These are phyloP conservation scores for Benthosema pterotum DNA, from an alignment of 2,797 vertebrate genomes.

Conservation along the genomic window DNA sequence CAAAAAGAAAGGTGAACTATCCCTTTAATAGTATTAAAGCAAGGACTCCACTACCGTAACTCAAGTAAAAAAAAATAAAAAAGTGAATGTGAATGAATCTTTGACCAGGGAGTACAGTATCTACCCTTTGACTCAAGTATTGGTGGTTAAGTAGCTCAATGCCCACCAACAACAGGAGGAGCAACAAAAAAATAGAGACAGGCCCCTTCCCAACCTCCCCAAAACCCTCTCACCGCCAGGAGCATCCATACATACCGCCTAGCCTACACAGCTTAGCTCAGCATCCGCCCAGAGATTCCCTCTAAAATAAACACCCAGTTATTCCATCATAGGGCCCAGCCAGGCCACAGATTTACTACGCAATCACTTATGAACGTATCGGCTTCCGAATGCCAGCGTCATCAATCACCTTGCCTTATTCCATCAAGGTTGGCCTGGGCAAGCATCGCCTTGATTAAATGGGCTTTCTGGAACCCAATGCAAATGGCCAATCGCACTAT, in stretches of 20 bases:
- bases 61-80: too few relatives aligned
- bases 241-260: slow-evolving; percentile 57
- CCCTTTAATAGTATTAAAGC: too few relatives aligned
- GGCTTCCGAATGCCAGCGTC: slow-evolving; percentile 71
- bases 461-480: slow-evolving; percentile 79
- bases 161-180: too few relatives aligned
- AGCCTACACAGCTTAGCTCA: slow-evolving; percentile 72
- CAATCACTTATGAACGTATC: slow-evolving; percentile 83
- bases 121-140: too few relatives aligned
- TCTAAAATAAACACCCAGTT: slow-evolving; percentile 77
- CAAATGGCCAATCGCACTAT: slow-evolving; percentile 73
- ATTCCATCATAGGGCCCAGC: slow-evolving; percentile 70
- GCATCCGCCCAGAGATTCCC: slow-evolving; percentile 72
- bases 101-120: too few relatives aligned
- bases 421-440: slow-evolving; percentile 76
- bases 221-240: slow-evolving; percentile 35
- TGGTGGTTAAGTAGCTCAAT: too few relatives aligned
- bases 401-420: slow-evolving; percentile 80
- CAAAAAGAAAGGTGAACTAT: too few relatives aligned
- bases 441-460: slow-evolving; percentile 80
- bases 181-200: too few relatives aligned
- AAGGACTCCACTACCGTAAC: too few relatives aligned
- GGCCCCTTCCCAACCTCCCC: slow-evolving; percentile 22
- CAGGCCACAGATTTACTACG: slow-evolving; percentile 76
- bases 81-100: too few relatives aligned